Base-by-base conservation (phyloP, 2,888 invertebrate genomes). In the Metellina segmentata region DNA sequence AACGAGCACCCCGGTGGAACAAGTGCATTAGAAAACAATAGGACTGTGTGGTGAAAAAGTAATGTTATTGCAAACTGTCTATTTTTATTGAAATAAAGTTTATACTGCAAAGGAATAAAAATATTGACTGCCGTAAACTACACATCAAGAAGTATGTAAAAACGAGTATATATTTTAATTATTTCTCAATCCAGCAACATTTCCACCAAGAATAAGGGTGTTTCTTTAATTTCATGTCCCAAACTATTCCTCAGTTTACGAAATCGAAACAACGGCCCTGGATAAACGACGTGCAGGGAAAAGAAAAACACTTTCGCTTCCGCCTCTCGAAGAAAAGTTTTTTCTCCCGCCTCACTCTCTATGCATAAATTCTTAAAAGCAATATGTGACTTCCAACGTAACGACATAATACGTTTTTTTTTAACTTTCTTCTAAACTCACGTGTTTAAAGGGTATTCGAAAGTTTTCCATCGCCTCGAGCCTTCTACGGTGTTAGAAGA, bases 331-430 rank as follows among this genome's bases (percentile, higher is more conserved):
- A 34, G 13, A 61, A 61, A 79, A 53, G 20, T 19, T 78, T 51
- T 52, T 51, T 52, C 16, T 52, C 51, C 8, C 78, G 19, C 78
- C 78, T 78, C 51, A 51, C 19, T 78, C 16, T 78, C 53, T 75
- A 75, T 85, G 85, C 85, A 85, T 85, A 85, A 85, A 85, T 85
- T 85, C 85, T 75, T n/a, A 53, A 49, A 85, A 85, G 85, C 85
- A 85, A 85, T 85, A 85, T 85, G 85, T 85, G 85, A 85, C 85
- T 52, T 85, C 61, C 52, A 82, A 72, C 82, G 71, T 85, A 72
- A 61, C 72, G 85, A 85, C 74, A 85, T 85, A 85, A 81, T 74
- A 85, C 85, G 34, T 85, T 85, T 75, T 53, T 85, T 75, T 75
- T 53, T 53, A 11, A 61, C 61, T 77, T 77, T 51, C 51, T 77